Evolutionary conservation across 1,140 invertebrate species (phyloP), one percentile per base, ranked within the genome.

Genomic region (Pogonognathellus flavescens): DNA sequence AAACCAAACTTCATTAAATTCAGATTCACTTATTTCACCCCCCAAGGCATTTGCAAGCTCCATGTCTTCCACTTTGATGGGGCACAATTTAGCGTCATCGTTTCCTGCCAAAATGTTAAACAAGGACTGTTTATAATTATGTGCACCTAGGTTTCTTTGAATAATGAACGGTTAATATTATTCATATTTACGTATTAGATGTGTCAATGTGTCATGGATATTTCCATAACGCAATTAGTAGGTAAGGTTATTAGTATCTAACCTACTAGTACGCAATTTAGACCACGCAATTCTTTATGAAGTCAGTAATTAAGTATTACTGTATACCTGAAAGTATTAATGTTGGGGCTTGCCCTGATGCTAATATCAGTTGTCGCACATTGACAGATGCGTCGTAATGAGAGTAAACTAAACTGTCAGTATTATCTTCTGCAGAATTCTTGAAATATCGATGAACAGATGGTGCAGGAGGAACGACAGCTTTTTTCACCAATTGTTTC

Each of bases 371-470:
- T n/a, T 76, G 70, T 6, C 70, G 70, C 11, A 76, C 70, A 50
- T 76, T 76, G 0, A 31, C 49, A 1, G 70, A 76, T n/a, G 70
- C 25, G 2, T 76, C 70, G 31, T 49, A 76, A 76, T 76, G 70
- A n/a, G 13, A 76, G 9, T 76, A 76, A 5, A 50, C 41, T 9
- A 50, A 31, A 66, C 8, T 66, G 6, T 66, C 62, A 5, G 22
- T 11, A 49, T 18, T 16, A 6, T 31, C 14, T 49, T 76, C n/a
- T 49, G 70, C 9, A 8, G 5, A 41, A 5, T 9, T 82, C 11
- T 82, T 82, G 31, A 82, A 82, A 57, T 82, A 82, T 16, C 57
- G 16, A 22, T 82, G 80, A 9, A 57, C n/a, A 11, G 80, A 82
- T 82, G 80, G 57, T 1, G 18, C 50, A n/a, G 80, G 57, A 16